Evolutionary conservation across 2,113 vertebrate species (phyloP), one percentile per base, ranked within the genome.

Genomic region (Zootoca vivipara): DNA sequence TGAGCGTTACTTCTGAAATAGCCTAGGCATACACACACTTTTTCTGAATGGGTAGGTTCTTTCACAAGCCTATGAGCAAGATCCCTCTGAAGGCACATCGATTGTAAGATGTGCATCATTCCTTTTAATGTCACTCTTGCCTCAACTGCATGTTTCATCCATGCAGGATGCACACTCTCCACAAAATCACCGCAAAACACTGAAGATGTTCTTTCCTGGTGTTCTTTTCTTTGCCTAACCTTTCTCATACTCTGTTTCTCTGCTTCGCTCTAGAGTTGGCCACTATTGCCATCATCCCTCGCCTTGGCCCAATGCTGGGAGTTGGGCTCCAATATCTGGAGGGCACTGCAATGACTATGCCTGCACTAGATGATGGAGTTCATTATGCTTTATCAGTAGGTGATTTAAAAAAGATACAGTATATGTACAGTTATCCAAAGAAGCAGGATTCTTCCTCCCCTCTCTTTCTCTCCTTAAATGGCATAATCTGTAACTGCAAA

Each of bases 341-440:
- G 58, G 58, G 58, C 13, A 62, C 16, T 16, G 38, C 35, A 33
- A 18, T 35, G 72, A 6, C 16, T 33, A 73, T 38, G 72, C 13
- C 15, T 73, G 13, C 72, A 73, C 5, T 38, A 73, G 33, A 73
- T 15, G 82, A 78, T 65, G 85, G 91, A 67, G 80, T 85, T 82
- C 38, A 84, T 83, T 26, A 65, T 1, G 15, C 84, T 87, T 87
- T 88, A 88, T 69, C 67, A 77, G 67, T 81, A 86, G 70, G 62
- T 65, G 30, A 90, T 87, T 86, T 78, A 82, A n/a, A 33, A n/a
- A 83, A 72, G 9, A 78, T 80, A 70, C n/a, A n/a, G n/a, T 18
- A 38, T 38, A 38, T 38, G 10, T 10, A 52, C 33, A 75, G 42
- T 72, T 82, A 85, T 15, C 78, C 69, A 67, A 91, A 0, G 6